Base-by-base conservation (phyloP, 2,888 invertebrate species). In the Caenorhabditis japonica region DNA sequence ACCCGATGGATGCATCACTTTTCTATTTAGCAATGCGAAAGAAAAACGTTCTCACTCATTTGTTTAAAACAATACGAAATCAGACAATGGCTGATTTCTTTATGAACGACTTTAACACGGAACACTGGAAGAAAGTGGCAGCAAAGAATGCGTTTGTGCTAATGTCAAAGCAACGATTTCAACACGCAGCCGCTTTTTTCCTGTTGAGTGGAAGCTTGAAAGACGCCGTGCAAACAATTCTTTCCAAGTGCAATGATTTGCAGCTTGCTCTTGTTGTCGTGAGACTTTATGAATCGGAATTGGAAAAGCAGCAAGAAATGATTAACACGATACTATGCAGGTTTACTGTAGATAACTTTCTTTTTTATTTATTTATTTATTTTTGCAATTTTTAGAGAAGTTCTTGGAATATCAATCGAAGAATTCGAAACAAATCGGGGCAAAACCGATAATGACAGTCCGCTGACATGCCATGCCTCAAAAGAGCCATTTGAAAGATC, bases 11-110 rank as follows among this genome's bases (percentile, higher is more conserved):
- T 88, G 96, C 97, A 0, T 96, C 99, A 0, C 90, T 99, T 2
- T 97, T 94, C 88, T 99, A 99, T 89, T 90, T 99, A 77, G 97
- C 99, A 1, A 94, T 99, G 94, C 95, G 93, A 89, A 99, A 99
- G 90, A 95, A 97, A 87, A 95, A 93, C 85, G 90, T 99, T 3
- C 91, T 99, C 0, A 97, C 96, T 94, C 97, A 97, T 0, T 89
- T 99, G 47, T 99, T 94, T 90, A 90, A 89, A 88, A 95, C 93
- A 41, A 92, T 92, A 79, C 89, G 93, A 8, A 94, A 99, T 87
- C 93, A 93, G 1, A 93, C 93, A 86, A 97, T 99, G 97, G 94
- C 94, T 0, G 88, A 91, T 19, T 99, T 99, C 90, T 99, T 99
- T 88, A 90, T 93, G 21, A 95, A 97, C 30, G 95, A 99, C 87